Conservation (phyloP, 2,113 vertebrate genomes). For the Calidris pygmaea region DNA sequence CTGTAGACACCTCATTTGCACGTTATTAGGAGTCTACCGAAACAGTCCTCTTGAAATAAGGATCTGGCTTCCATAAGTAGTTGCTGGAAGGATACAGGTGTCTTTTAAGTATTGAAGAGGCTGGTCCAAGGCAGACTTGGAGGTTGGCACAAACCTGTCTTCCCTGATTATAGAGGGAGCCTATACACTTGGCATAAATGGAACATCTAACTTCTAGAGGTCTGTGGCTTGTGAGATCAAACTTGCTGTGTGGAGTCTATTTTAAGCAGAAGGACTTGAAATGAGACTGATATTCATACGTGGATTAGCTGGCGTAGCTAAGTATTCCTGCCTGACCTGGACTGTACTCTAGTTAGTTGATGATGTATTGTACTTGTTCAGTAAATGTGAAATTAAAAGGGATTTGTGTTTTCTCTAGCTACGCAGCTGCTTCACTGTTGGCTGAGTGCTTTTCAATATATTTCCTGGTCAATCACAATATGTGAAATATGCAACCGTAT, state of each 20-base stretch:
- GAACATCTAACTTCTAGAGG: not conserved
- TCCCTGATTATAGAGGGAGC: not conserved
- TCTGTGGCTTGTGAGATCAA: not conserved
- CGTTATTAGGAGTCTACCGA: not conserved
- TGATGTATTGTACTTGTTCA: constrained; percentile 32
- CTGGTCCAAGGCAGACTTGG: not conserved
- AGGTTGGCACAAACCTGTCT: not conserved
- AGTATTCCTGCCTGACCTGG: not conserved
- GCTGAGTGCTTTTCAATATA: not conserved
- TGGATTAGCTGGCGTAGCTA: not conserved
- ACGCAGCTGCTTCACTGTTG: constrained; percentile 34
- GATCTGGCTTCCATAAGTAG: not conserved
- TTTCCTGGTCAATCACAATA: not conserved
- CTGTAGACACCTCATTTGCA: not conserved
- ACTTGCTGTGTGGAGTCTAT: not conserved
- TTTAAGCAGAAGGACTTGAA: not conserved
- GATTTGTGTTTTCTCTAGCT: not conserved
- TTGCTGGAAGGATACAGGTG: not conserved
- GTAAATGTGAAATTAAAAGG: constrained; percentile 33
- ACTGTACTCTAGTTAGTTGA: not conserved
- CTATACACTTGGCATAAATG: not conserved
- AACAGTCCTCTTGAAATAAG: not conserved
- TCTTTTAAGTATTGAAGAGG: not conserved
- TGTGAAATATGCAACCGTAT: not conserved
- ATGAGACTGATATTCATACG: not conserved